Evolutionary conservation across 2,797 vertebrate genomes (phyloP), one percentile per base, ranked within the genome.

Genomic region (Peromyscus attwateri): DNA sequence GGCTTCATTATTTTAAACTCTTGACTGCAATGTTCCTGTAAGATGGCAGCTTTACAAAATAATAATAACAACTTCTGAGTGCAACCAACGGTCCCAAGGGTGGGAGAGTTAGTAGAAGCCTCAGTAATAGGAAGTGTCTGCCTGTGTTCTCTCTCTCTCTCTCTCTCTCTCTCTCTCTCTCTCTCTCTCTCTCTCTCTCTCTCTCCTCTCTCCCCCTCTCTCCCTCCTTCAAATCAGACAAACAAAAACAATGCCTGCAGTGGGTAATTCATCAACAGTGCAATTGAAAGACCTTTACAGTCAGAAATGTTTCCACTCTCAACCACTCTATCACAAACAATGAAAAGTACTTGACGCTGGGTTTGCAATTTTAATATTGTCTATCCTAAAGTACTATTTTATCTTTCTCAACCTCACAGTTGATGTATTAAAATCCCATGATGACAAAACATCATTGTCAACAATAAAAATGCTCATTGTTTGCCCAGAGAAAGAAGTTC

Each of bases 1-100:
- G 68, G 68, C 34, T n/a, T 70, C 16, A 70, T 70, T 70, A 70
- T 17, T 70, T 68, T 60, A 37, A 37, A 52, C 52, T 55, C 34
- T 60, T 60, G 46, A 55, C 31, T 52, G 49, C 49, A 34, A 19
- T 55, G 31, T 37, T 60, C 79, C n/a, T 57, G 34, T 60, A 60
- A 60, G n/a, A 43, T 23, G 5, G 21, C 11, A 81, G n/a, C 34
- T 55, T 52, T 21, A 79, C 31, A 79, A 17, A 77, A 77, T 52
- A 34, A 52, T 34, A 52, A 52, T 31, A 57, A 37, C 52, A 81
- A 57, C 52, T 49, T 31, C 17, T 23, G 5, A 7, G 2, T 81
- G 5, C 19, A 16, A 14, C 2, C 1, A 1, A 11, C 2, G n/a
- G 31, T n/a, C 4, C 37, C 25, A 17, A 43, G 25, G 23, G 13